Conservation (phyloP, 2,797 vertebrate species). For the Bradypus variegatus region DNA sequence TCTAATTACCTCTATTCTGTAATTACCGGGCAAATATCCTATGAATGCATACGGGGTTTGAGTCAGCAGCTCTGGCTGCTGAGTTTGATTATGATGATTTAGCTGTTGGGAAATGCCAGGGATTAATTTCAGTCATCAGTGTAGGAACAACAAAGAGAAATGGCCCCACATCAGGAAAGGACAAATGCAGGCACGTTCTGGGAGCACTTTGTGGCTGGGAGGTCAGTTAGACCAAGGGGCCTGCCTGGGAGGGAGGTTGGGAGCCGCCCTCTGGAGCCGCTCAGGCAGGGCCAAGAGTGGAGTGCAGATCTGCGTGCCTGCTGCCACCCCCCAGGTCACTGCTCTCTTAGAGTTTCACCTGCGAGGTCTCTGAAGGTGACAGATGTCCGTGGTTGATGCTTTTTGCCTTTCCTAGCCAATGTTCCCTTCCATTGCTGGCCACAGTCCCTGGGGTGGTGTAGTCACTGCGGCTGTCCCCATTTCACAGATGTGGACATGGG, state of each 20-base stretch:
- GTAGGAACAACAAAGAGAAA: conserved; percentile 66
- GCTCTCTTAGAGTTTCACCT: neutral
- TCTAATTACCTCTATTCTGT: conserved; percentile 70
- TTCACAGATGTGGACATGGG: neutral
- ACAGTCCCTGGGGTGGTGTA: neutral
- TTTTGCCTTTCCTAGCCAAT: neutral
- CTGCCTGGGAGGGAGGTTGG: too few relatives aligned
- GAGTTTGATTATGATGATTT: conserved; percentile 71
- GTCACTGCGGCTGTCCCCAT: neutral
- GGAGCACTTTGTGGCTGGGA: neutral
- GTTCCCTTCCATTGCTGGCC: neutral
- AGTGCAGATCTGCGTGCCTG: neutral
- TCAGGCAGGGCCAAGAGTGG: neutral
- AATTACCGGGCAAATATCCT: conserved; percentile 69
- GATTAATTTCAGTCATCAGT: conserved; percentile 69
- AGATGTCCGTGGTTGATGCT: neutral
- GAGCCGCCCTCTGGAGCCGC: rapidly evolving
- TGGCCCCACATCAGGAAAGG: conserved; percentile 52
- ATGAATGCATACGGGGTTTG: conserved; percentile 69
- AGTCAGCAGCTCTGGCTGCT: conserved; percentile 68
- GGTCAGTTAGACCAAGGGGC: conserved; percentile 9
- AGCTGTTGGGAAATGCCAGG: conserved; percentile 68
- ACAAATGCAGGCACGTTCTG: neutral
- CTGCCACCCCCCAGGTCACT: neutral
- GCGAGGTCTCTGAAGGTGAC: neutral